These are phyloP conservation scores for Neogobius melanostomus DNA, from an alignment of 2,113 vertebrate genomes.

Conservation along the genomic window DNA sequence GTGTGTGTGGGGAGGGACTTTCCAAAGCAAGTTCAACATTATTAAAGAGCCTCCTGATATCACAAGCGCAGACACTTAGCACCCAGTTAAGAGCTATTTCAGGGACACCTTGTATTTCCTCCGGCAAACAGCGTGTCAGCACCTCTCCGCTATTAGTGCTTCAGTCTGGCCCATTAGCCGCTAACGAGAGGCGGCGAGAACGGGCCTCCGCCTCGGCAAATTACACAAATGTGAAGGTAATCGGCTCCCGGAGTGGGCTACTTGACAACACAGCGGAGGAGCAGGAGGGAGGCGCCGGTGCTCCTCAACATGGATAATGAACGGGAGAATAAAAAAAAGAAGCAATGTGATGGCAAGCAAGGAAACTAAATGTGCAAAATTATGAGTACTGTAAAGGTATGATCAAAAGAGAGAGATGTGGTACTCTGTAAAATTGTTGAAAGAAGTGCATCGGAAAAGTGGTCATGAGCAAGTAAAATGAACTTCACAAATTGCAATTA, in stretches of 20 bases:
- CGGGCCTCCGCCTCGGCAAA: constrained; percentile 8
- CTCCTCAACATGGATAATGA: constrained; percentile 2
- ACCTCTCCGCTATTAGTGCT: constrained; percentile 48
- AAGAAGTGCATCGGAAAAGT: too few relatives aligned
- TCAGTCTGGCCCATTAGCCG: constrained; percentile 51
- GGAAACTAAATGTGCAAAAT: not conserved
- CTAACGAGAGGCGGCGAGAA: constrained; percentile 41
- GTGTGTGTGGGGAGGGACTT: too few relatives aligned
- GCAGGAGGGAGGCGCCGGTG: not conserved
- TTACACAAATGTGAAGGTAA: constrained; percentile 45
- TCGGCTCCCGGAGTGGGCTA: constrained; percentile 40
- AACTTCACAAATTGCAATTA: not conserved
- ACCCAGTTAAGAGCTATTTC: constrained; percentile 63
- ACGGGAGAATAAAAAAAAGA: not conserved
- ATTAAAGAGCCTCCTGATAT: constrained; percentile 35
- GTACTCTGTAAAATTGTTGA: too few relatives aligned
- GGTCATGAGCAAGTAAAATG: not conserved
- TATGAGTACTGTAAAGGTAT: not conserved
- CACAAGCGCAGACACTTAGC: constrained; percentile 40
- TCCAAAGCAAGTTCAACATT: constrained; percentile 20
- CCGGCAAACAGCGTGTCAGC: constrained; percentile 46
- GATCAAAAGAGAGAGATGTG: too few relatives aligned
- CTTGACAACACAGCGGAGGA: constrained; percentile 28
- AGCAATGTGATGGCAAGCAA: not conserved
- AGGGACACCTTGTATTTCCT: constrained; percentile 59